These are phyloP conservation scores for Myathropa florea DNA, from an alignment of 2,888 invertebrate species.

Conservation along the genomic window DNA sequence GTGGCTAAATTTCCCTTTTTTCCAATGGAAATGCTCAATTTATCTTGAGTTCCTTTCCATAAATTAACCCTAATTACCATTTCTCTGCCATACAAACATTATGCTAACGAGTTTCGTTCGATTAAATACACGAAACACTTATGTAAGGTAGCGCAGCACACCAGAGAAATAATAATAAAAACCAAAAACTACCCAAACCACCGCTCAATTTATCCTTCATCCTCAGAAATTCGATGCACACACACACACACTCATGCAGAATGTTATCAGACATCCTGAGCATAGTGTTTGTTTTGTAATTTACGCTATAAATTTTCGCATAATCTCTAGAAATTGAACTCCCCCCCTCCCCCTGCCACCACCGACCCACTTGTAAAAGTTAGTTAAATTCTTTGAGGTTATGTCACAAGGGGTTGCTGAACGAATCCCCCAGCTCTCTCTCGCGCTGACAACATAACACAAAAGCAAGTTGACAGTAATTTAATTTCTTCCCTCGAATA, in stretches of 20 bases:
- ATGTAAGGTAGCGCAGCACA: background rate
- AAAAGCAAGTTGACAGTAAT: background rate
- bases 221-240: background rate
- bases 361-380: background rate
- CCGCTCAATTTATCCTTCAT: background rate
- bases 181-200: background rate
- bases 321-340: background rate
- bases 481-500: background rate
- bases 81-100: background rate
- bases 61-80: background rate
- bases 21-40: background rate
- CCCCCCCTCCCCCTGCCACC: background rate
- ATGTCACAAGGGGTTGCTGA: background rate
- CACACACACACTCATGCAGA: too few relatives aligned
- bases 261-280: background rate
- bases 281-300: background rate
- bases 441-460: background rate
- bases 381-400: background rate
- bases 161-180: background rate
- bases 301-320: background rate
- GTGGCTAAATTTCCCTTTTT: too few relatives aligned
- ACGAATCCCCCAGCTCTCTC: background rate
- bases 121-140: background rate
- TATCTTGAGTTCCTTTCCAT: background rate
- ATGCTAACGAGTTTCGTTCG: background rate